Conservation (phyloP, 2,888 invertebrate genomes). For the Caenorhabditis japonica region DNA sequence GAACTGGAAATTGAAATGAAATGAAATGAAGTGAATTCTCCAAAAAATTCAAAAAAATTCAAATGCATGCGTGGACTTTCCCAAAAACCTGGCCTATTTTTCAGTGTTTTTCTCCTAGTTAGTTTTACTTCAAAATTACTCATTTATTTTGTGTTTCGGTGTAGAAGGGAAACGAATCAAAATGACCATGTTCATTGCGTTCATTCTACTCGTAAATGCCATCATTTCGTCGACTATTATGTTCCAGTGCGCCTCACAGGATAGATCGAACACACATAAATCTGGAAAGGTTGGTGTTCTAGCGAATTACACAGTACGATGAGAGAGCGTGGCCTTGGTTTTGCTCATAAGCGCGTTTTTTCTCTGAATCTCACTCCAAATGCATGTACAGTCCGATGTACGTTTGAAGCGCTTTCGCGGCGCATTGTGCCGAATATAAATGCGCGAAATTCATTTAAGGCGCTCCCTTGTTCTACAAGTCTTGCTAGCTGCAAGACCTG, state of each 20-base stretch:
- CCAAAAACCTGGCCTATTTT: too few species aligned
- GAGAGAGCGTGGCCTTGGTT: background rate
- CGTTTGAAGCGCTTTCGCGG: too few species aligned
- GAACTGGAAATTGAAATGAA: too few species aligned
- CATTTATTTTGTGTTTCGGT: background rate
- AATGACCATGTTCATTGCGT: conserved; percentile 22
- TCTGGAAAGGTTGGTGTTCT: conserved; percentile 16
- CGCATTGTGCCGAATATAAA: too few species aligned
- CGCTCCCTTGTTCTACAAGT: background rate
- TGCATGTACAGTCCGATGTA: too few species aligned
- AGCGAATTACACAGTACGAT: too few species aligned
- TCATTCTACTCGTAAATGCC: conserved; percentile 29
- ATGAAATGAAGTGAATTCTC: too few species aligned
- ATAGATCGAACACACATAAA: conserved; percentile 8
- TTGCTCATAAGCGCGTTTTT: too few species aligned
- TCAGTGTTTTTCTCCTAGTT: background rate
- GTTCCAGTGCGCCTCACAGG: conserved; percentile 22
- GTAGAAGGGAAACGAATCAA: background rate
- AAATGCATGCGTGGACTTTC: too few species aligned
- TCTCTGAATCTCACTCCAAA: too few species aligned
- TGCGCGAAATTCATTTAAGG: too few species aligned
- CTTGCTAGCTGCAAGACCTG: conserved; percentile 15
- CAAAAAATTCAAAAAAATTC: too few species aligned
- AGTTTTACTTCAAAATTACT: background rate
- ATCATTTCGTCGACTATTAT: conserved; percentile 20